Evolutionary conservation across 2,888 invertebrate species (phyloP).

Genomic region (Miltochrista miniata): DNA sequence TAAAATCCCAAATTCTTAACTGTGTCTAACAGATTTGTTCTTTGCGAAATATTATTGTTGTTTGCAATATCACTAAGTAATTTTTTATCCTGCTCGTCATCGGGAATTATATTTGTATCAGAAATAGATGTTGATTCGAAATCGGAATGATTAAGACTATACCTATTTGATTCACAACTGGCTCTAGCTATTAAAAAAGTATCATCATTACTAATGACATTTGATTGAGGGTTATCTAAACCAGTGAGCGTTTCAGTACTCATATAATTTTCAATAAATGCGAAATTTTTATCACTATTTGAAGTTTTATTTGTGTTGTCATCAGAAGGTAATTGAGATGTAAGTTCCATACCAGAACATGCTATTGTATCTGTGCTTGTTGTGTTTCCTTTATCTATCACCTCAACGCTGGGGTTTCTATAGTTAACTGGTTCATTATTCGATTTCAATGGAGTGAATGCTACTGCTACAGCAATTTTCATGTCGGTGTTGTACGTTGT

Average conservation of each 20-base stretch:
- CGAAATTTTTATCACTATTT: slow-evolving; percentile 6
- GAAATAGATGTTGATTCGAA: slow-evolving; percentile 36
- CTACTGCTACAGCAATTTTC: slow-evolving; percentile 54
- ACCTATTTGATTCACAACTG: slow-evolving; percentile 47
- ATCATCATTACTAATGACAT: slow-evolving; percentile 33
- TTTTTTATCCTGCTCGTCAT: not conserved
- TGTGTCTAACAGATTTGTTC: slow-evolving; percentile 38
- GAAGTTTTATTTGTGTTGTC: slow-evolving; percentile 7
- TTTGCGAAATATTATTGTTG: slow-evolving; percentile 15
- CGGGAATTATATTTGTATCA: slow-evolving; percentile 17
- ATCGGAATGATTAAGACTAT: slow-evolving; percentile 28
- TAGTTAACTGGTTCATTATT: not conserved
- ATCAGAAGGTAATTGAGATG: slow-evolving; percentile 27
- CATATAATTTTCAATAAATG: slow-evolving; percentile 19
- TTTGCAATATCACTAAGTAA: not conserved
- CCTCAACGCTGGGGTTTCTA: slow-evolving; percentile 36
- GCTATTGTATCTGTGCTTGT: slow-evolving; percentile 17
- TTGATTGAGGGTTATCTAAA: slow-evolving; percentile 17
- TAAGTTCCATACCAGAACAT: slow-evolving; percentile 19
- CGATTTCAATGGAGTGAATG: slow-evolving; percentile 30
- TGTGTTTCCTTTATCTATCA: slow-evolving; percentile 10
- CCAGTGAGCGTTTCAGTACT: slow-evolving; percentile 41
- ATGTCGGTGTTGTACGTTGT: slow-evolving; percentile 47
- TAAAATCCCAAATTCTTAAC: slow-evolving; percentile 48
- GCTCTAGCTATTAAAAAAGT: slow-evolving; percentile 42